A percentile compares a stretch with the other conserved stretches of the same genome.
Evolutionary conservation across 2,113 vertebrate species (phyloP).

Genomic region (Brevimyrus niger): DNA sequence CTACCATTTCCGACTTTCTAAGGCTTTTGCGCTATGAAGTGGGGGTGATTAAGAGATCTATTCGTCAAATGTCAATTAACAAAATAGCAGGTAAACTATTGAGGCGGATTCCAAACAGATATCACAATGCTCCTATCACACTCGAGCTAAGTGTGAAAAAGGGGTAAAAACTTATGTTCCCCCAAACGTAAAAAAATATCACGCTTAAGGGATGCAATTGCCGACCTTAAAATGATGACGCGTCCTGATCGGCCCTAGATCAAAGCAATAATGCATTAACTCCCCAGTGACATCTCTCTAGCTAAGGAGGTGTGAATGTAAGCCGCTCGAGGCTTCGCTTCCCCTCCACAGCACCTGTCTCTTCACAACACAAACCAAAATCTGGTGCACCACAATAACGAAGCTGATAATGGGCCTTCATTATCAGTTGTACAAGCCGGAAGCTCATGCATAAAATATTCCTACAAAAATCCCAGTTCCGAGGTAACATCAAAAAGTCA

Average conservation of each 20-base stretch:
- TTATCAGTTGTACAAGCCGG: background rate
- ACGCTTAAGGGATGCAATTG: background rate
- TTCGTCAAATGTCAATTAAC: background rate
- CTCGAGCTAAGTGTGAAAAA: background rate
- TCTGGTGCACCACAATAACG: background rate
- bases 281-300: background rate
- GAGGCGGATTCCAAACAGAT: background rate
- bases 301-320: conserved; percentile 5
- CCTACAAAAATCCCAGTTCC: background rate
- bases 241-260: background rate
- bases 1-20: background rate
- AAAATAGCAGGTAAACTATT: background rate
- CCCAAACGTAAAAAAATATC: background rate
- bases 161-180: background rate
- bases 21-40: background rate
- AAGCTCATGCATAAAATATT: background rate
- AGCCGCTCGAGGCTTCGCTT: background rate
- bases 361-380: background rate
- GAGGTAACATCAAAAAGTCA: background rate
- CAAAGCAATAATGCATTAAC: background rate
- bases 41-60: background rate
- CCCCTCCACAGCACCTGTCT: background rate
- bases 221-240: background rate
- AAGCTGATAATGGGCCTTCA: background rate
- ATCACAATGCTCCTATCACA: background rate